Evolutionary conservation across 1,140 invertebrate genomes (phyloP), one percentile per base, ranked within the genome.

Genomic region (Brachionus asplanchnoidis): DNA sequence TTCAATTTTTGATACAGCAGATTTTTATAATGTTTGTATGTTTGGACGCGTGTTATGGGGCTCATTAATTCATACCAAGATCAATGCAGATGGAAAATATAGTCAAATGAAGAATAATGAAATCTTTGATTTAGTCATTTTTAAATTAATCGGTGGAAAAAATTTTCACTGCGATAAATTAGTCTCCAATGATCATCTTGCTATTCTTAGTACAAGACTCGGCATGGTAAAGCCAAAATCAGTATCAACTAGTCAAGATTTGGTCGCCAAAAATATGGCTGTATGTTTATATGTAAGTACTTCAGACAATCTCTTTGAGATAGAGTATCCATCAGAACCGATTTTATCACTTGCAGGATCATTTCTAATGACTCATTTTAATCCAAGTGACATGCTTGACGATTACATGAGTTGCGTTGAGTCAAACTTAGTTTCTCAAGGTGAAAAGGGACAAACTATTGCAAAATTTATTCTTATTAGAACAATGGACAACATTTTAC

Each of bases 281-380:
- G 53, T 60, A 60, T 60, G 53, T 60, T 20, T 60, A 26, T 60
- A 60, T 60, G 53, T 26, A 60, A 60, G 20, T 60, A 60, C 53
- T 60, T 23, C 53, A 23, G 50, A 56, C 3, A 56, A 56, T 56
- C n/a, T 73, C 7, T 73, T 73, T 17, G 68, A 73, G n/a, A 73
- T 73, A n/a, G 68, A 73, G 1, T 73, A 73, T 73, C 68, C 68
- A 42, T 73, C 68, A n/a, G 68, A 73, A 40, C 68, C 68, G 6
- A 73, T 73, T 40, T 73, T 73, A 40, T 17, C 28, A 17, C 12
- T 9, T 40, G 36, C 68, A n/a, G 68, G 28, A 73, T 32, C 68
- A 9, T 32, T 40, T 17, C 7, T 73, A 36, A 73, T 73, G 68
- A 73, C 12, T 73, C n/a, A 17, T 17, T 40, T 40, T 17, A 73